These are phyloP conservation scores for Andrena haemorrhoa DNA, from an alignment of 2,888 invertebrate genomes.

Conservation along the genomic window DNA sequence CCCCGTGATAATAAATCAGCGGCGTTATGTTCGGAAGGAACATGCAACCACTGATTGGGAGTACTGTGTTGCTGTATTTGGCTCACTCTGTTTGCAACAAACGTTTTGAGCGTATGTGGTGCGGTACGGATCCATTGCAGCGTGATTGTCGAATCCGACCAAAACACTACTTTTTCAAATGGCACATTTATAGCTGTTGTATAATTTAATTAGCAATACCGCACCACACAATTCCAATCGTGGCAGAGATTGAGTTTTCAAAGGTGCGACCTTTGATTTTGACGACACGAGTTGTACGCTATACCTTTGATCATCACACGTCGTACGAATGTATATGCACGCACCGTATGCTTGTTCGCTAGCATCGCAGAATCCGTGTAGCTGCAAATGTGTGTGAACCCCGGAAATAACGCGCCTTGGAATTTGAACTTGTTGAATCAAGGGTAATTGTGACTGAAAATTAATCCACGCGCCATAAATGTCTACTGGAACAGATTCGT, in stretches of 20 bases:
- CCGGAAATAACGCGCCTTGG: background rate
- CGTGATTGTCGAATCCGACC: background rate
- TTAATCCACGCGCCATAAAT: background rate
- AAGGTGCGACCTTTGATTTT: too few species aligned
- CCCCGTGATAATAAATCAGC: conserved; percentile 10
- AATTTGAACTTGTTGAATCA: background rate
- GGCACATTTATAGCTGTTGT: too few species aligned
- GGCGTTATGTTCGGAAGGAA: background rate
- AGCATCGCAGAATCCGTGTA: background rate
- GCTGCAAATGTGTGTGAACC: background rate
- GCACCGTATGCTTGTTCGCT: too few species aligned
- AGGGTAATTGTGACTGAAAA: background rate
- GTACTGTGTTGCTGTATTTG: background rate
- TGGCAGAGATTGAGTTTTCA: too few species aligned
- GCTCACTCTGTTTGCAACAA: background rate
- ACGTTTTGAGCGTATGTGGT: background rate
- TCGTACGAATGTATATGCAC: too few species aligned
- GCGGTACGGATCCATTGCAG: conserved; percentile 7
- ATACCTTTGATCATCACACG: too few species aligned
- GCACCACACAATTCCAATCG: too few species aligned
- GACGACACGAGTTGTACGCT: too few species aligned
- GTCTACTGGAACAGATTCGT: background rate
- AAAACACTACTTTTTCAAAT: too few species aligned
- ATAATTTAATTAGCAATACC: too few species aligned
- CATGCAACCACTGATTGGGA: background rate